A percentile compares a stretch with the other conserved stretches of the same genome.
Evolutionary conservation across 2,113 vertebrate species (phyloP).

Genomic region (Peromyscus maniculatus): DNA sequence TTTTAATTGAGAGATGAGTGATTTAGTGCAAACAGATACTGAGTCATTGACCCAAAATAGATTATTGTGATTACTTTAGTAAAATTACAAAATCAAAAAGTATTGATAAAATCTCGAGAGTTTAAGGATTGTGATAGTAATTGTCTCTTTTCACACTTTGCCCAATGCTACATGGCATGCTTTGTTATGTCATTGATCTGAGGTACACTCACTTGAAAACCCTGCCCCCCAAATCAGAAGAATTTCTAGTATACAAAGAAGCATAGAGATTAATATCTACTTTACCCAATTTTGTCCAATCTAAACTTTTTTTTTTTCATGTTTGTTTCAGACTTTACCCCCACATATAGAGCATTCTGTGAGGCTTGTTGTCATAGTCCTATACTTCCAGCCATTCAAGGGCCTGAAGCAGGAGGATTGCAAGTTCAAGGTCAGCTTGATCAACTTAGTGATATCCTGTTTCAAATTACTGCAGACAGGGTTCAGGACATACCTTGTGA

Average conservation of each 20-base stretch:
- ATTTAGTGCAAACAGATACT: slow-evolving; percentile 51
- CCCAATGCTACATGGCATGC: not conserved
- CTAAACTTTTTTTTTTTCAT: not conserved
- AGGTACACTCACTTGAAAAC: not conserved
- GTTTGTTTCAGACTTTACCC: slow-evolving; percentile 5
- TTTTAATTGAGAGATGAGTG: slow-evolving; percentile 7
- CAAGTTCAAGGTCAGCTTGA: not conserved
- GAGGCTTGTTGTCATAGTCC: not conserved
- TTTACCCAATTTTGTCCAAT: not conserved
- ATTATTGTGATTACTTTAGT: slow-evolving; percentile 62
- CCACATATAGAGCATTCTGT: not conserved
- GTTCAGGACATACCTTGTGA: not conserved
- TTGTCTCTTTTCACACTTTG: not conserved
- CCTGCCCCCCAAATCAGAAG: slow-evolving; percentile 8
- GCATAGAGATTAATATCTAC: not conserved
- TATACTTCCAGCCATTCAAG: not conserved
- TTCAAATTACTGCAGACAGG: not conserved
- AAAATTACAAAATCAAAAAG: slow-evolving; percentile 61
- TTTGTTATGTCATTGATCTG: slow-evolving; percentile 5
- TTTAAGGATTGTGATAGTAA: not conserved
- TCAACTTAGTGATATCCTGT: not conserved
- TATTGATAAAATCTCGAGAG: slow-evolving; percentile 18
- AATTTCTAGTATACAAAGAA: not conserved
- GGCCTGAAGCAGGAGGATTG: not conserved
- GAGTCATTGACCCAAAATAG: slow-evolving; percentile 49